Conservation (phyloP, 2,888 invertebrate species). For the Erebia aethiops region DNA sequence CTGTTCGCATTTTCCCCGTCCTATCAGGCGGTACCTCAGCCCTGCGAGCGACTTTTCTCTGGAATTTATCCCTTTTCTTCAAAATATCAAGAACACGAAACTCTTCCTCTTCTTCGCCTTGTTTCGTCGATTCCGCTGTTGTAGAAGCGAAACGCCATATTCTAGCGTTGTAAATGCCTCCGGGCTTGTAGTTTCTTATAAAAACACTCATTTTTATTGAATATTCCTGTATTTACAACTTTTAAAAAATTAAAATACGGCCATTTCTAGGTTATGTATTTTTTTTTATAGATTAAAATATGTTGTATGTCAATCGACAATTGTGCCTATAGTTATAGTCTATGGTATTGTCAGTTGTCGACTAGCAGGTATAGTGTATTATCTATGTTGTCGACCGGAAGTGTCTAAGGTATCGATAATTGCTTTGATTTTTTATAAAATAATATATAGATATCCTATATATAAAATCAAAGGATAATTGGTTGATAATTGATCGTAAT, state of each 20-base stretch:
- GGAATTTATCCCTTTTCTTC: slow-evolving; percentile 61
- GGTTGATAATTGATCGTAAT: too few species aligned
- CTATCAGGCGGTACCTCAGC: slow-evolving; percentile 72
- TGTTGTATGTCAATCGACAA: too few species aligned
- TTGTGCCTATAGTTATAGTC: too few species aligned
- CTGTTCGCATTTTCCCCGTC: slow-evolving; percentile 68
- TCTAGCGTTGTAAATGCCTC: slow-evolving; percentile 55
- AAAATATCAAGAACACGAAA: slow-evolving; percentile 80
- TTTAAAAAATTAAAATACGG: slow-evolving; percentile 13
- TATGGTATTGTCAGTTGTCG: background rate
- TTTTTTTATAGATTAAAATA: too few species aligned
- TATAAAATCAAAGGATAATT: too few species aligned
- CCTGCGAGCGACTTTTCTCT: slow-evolving; percentile 53
- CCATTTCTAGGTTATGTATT: slow-evolving; percentile 52
- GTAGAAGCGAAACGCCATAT: slow-evolving; percentile 72
- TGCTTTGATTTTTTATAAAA: too few species aligned
- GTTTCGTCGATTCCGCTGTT: slow-evolving; percentile 55
- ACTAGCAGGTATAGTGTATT: too few species aligned
- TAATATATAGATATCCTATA: too few species aligned
- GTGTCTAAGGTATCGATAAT: too few species aligned
- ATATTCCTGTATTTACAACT: slow-evolving; percentile 21
- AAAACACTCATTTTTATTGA: slow-evolving; percentile 67
- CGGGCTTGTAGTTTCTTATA: slow-evolving; percentile 61
- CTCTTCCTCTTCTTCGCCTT: slow-evolving; percentile 70
- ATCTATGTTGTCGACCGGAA: too few species aligned